Conservation (phyloP, 2,113 vertebrate genomes). For the Archilochus colubris region DNA sequence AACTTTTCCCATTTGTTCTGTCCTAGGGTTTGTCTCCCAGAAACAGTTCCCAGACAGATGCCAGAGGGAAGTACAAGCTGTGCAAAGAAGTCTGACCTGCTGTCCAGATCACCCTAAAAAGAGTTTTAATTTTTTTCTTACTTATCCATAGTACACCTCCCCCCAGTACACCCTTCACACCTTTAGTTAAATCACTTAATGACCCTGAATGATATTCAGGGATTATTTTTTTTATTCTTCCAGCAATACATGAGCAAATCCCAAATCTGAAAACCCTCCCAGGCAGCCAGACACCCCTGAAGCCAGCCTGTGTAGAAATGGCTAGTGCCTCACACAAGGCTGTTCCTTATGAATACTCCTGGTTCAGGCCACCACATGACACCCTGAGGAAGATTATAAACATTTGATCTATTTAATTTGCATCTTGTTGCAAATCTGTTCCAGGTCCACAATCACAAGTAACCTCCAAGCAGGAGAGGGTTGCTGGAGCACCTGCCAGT, state of each 20-base stretch:
- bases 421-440: neutral
- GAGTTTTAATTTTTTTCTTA: neutral
- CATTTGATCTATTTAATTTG: neutral
- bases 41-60: neutral
- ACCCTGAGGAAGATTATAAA: neutral
- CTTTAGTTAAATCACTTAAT: neutral
- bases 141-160: neutral
- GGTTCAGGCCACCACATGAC: neutral
- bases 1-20: neutral
- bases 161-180: neutral
- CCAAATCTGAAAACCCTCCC: neutral
- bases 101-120: neutral
- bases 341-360: accelerated
- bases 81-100: neutral
- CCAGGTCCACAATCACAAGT: neutral
- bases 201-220: neutral
- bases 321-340: accelerated
- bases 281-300: accelerated
- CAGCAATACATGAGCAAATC: neutral
- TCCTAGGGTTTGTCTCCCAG: neutral
- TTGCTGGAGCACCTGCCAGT: neutral
- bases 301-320: neutral
- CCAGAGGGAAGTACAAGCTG: neutral
- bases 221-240: neutral
- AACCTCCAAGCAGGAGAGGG: neutral